phyloP scores from a whole-genome alignment of 2,113 vertebrate genomes.

The Anguilla rostrata region DNA sequence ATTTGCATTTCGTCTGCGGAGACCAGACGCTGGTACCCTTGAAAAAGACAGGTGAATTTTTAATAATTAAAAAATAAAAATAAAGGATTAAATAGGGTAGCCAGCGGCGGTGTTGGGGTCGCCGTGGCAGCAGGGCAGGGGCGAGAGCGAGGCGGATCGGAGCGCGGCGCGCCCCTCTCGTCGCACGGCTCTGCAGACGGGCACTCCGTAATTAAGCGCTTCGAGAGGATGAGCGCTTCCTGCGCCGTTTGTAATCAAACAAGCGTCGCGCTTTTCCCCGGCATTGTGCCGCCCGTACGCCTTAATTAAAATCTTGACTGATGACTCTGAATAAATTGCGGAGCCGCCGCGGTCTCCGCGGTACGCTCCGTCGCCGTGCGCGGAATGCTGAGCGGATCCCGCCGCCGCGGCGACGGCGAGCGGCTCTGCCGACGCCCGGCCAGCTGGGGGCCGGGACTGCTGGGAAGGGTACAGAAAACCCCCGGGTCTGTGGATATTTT shows the following conservation, averaged over 20 bases:
- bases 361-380: background rate
- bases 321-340: conserved; percentile 43
- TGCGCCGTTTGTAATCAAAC: conserved; percentile 24
- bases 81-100: background rate
- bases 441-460: too few species aligned
- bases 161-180: background rate
- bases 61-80: background rate
- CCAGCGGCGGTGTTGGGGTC: background rate
- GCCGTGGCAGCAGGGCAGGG: background rate
- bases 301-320: conserved; percentile 70
- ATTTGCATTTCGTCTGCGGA: background rate
- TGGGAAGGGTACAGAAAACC: too few species aligned
- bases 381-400: conserved; percentile 21
- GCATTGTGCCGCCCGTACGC: conserved; percentile 43
- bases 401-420: background rate
- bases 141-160: background rate
- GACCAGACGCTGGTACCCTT: background rate
- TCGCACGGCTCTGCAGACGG: background rate
- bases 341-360: background rate
- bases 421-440: too few species aligned
- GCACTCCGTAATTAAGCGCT: background rate
- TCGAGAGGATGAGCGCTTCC: background rate
- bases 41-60: background rate
- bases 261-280: background rate
- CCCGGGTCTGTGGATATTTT: too few species aligned